A percentile compares a stretch with the other conserved stretches of the same genome.
Evolutionary conservation across 2,888 invertebrate genomes (phyloP).

Genomic region (Ormyrus nitidulus): DNA sequence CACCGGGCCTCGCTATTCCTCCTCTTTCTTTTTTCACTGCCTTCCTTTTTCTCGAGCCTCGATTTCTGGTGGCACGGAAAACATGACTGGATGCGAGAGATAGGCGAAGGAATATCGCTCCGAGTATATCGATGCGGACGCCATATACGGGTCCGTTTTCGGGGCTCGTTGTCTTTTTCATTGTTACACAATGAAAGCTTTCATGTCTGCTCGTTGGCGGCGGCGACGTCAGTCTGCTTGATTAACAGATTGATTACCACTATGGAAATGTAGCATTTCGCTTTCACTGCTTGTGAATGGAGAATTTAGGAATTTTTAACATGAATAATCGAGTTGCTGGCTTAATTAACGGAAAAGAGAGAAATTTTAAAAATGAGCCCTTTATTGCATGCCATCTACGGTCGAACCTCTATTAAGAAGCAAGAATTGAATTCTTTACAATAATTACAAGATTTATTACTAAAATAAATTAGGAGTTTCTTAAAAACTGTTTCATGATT

Average conservation of each 20-base stretch:
- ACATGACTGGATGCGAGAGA: conserved; percentile 40
- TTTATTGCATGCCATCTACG: too few relatives aligned
- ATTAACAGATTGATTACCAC: conserved; percentile 44
- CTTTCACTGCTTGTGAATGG: neutral
- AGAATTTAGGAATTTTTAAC: neutral
- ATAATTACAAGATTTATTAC: too few relatives aligned
- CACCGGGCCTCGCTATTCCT: conserved; percentile 64
- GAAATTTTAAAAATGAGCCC: neutral
- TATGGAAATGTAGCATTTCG: conserved; percentile 11
- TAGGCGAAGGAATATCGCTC: neutral
- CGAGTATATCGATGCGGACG: conserved; percentile 37
- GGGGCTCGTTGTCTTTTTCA: neutral
- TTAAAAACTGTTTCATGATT: too few relatives aligned
- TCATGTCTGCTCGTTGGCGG: neutral
- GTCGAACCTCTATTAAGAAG: too few relatives aligned
- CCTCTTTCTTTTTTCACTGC: neutral
- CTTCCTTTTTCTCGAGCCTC: conserved; percentile 7
- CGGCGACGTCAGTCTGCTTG: neutral
- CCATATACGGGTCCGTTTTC: conserved; percentile 30
- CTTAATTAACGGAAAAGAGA: neutral
- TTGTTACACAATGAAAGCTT: conserved; percentile 3
- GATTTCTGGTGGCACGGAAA: conserved; percentile 42
- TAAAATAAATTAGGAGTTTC: too few relatives aligned
- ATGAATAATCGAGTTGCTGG: neutral
- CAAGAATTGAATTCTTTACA: too few relatives aligned